These are phyloP conservation scores for Novumbra hubbsi DNA, from an alignment of 2,797 vertebrate genomes.

Conservation along the genomic window DNA sequence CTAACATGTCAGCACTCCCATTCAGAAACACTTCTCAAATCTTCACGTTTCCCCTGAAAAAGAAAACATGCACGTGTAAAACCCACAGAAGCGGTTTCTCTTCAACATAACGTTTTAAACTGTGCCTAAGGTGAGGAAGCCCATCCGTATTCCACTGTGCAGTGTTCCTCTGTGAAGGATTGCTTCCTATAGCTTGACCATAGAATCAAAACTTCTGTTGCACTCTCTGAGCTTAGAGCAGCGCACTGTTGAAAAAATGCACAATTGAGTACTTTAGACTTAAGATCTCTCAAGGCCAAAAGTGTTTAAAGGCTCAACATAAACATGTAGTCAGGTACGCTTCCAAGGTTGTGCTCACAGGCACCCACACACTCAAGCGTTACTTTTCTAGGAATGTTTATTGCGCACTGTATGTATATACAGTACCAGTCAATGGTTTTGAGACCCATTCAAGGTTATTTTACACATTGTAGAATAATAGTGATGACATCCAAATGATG, in stretches of 20 bases:
- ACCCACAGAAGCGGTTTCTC: neutral
- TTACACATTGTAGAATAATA: too few species aligned
- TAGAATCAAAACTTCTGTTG: neutral
- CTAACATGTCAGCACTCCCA: conserved; percentile 1
- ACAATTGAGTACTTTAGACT: neutral
- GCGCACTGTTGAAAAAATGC: neutral
- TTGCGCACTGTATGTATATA: neutral
- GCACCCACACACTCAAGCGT: neutral
- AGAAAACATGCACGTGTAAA: neutral
- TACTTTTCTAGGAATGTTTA: neutral
- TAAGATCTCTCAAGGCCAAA: neutral
- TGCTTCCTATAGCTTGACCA: neutral
- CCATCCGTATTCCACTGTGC: neutral
- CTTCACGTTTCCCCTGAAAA: neutral
- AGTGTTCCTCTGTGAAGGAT: neutral
- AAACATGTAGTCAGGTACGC: neutral
- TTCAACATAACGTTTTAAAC: neutral
- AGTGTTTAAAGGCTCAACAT: neutral
- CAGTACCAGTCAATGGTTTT: too few species aligned
- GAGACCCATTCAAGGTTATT: too few species aligned
- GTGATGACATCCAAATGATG: too few species aligned
- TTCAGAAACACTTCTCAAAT: neutral
- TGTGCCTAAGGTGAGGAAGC: neutral
- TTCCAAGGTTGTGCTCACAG: neutral
- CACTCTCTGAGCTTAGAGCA: neutral